Base-by-base conservation (phyloP, 2,113 vertebrate species). In the Tamias sibiricus region DNA sequence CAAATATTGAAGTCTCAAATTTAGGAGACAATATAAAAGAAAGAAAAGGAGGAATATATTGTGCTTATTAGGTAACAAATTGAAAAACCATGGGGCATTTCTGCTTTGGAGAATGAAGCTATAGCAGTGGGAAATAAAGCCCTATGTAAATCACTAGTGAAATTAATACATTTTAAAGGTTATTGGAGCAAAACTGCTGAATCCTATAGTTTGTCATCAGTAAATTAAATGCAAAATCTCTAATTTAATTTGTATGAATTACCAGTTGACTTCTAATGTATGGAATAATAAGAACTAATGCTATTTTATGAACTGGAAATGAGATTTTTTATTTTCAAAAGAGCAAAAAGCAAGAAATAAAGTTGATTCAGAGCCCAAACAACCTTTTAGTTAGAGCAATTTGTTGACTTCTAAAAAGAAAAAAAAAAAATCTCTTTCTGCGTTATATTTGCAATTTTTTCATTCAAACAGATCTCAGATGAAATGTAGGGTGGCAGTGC, bases 121-220 rank as follows among this genome's bases (percentile, higher is more conserved):
- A 86, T 75, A 96, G 94, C 87, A 85, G 90, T 96, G 97, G 96
- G 95, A 98, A 98, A 98, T 97, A 97, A 97, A 97, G 94, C 68
- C 89, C 90, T 96, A 88, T 98, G 97, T 97, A 98, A 98, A 97
- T 98, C 98, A 98, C 94, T 47, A n/a, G 95, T 94, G 91, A 96
- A 98, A 98, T 98, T 98, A 98, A 98, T 97, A 97, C 94, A 96
- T 88, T 98, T 98, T 97, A 98, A 98, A 98, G 90, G 96, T 97
- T 97, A 98, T 98, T 95, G 91, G 97, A 96, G 96, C 96, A 98
- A 98, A 96, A 98, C 97, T 97, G 98, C 98, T 98, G 97, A 98
- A 95, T 98, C 97, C 97, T 96, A 95, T 88, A 98, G 97, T 98
- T 98, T 97, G 95, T 97, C 97, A 98, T 97, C 87, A 92, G 96